Base-by-base conservation (phyloP, 1,140 invertebrate species). In the Trichonephila inaurata region DNA sequence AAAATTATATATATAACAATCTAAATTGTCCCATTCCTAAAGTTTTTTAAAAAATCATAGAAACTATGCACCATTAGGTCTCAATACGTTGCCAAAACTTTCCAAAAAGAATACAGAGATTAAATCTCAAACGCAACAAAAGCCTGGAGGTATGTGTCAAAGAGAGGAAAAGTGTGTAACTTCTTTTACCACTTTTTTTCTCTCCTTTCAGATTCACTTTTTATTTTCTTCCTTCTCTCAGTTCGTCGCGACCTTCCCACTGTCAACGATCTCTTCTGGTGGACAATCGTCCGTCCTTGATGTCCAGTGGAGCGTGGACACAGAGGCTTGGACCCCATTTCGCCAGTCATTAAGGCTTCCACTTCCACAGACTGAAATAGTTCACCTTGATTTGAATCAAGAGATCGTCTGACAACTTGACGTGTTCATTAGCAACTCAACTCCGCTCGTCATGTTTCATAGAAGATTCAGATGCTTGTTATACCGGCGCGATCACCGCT, bases 301-400 rank as follows among this genome's bases (percentile, higher is more conserved):
- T 77, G 72, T 77, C 72, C 72, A 77, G 72, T 33, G 28, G 18
- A 77, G 72, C 72, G 69, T 77, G 24, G 69, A 77, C 69, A 77
- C 69, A 16, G 24, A 72, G 3, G n/a, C 51, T 51, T 51, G 51
- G 51, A 51, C 51, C 51, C 51, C 51, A 51, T 51, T 51, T 51
- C 51, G 51, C 51, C 10, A 51, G 51, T 51, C 51, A 51, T 51
- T 51, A 51, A 51, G 51, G 51, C 51, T 51, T 51, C 51, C 51
- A 51, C 51, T 51, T 51, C 51, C 51, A 24, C 66, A 16, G 3
- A 16, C 69, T 12, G 12, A 33, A 28, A 72, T 5, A 28, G 72
- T 40, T 77, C 72, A 77, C 72, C 72, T 77, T 77, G 72, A 77
- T 77, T 77, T 18, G 24, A 40, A 77, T 51, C 51, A 51, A 51